These are phyloP conservation scores for Hemichromis elongatus DNA, from an alignment of 2,113 vertebrate species.

Conservation along the genomic window DNA sequence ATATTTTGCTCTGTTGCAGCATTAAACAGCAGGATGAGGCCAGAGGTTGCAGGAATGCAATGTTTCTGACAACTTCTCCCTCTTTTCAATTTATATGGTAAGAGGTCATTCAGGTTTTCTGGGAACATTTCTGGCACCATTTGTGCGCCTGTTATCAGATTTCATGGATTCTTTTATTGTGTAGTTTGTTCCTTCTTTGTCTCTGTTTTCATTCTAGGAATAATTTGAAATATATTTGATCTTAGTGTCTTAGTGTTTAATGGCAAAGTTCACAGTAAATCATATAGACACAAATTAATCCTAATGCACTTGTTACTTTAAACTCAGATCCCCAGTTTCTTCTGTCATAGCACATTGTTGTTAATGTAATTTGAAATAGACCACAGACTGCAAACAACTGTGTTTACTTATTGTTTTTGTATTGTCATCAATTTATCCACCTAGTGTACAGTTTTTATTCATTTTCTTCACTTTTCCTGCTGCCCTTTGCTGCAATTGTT, in stretches of 20 bases:
- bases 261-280: not conserved
- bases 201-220: not conserved
- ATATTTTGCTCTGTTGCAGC: not conserved
- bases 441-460: not conserved
- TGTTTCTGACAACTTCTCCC: not conserved
- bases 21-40: constrained; percentile 8
- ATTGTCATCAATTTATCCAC: not conserved
- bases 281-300: not conserved
- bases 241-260: not conserved
- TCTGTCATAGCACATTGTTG: not conserved
- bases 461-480: not conserved
- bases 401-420: not conserved
- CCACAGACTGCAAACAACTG: not conserved
- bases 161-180: not conserved
- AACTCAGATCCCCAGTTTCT: not conserved
- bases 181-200: not conserved
- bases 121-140: not conserved
- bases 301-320: not conserved
- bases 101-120: constrained; percentile 4
- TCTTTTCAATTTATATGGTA: not conserved
- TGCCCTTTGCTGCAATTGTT: not conserved
- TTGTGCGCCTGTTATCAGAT: not conserved
- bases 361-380: not conserved
- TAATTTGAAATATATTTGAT: not conserved
- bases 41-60: not conserved